These are phyloP conservation scores for Myrmecophaga tridactyla DNA, from an alignment of 2,113 vertebrate genomes.

Conservation along the genomic window DNA sequence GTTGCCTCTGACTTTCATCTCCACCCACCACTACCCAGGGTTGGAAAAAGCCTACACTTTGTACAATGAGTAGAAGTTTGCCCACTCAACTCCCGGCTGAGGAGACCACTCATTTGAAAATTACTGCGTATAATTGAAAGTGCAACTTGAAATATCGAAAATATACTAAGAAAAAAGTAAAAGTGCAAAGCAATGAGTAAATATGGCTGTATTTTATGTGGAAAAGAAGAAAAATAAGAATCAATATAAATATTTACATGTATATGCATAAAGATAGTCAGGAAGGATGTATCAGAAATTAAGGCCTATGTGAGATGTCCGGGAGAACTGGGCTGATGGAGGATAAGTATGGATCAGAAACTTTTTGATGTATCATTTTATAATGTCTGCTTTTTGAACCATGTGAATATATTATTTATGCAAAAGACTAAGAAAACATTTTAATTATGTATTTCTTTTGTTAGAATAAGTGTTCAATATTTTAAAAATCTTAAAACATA, in stretches of 20 bases:
- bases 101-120: neutral
- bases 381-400: neutral
- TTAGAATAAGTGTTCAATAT: neutral
- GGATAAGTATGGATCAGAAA: neutral
- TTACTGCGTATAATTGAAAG: neutral
- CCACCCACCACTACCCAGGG: neutral
- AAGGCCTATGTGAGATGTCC: neutral
- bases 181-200: neutral
- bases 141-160: neutral
- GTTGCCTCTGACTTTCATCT: too few relatives aligned
- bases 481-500: neutral
- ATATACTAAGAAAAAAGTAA: neutral
- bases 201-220: neutral
- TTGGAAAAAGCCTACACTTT: neutral
- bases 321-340: neutral
- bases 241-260: neutral
- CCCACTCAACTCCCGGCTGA: neutral
- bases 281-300: neutral
- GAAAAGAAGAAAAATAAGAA: neutral
- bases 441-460: neutral
- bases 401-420: neutral
- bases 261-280: neutral
- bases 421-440: neutral
- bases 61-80: neutral
- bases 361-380: neutral